Percentiles rank a stretch among this genome's conserved stretches.
These are phyloP conservation scores for Empis stercorea DNA, from an alignment of 2,888 invertebrate species.

Conservation along the genomic window DNA sequence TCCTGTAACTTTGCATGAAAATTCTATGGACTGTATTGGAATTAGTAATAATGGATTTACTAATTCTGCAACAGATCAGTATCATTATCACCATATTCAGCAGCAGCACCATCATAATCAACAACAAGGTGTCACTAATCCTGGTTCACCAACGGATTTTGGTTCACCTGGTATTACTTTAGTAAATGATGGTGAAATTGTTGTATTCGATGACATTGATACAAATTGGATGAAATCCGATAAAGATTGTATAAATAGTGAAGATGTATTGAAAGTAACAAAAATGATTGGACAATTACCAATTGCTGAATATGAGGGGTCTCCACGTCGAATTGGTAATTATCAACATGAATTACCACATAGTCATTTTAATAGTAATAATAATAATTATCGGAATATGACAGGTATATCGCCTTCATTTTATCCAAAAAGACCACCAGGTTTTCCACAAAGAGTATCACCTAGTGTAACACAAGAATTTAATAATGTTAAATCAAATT, in stretches of 20 bases:
- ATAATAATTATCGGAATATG: conserved; percentile 35
- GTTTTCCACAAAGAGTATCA: conserved; percentile 60
- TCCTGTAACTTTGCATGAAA: conserved; percentile 23
- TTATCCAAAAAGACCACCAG: conserved; percentile 62
- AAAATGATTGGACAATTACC: conserved; percentile 43
- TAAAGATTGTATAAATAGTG: conserved; percentile 14
- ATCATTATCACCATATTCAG: not conserved
- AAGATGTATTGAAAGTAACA: conserved; percentile 33
- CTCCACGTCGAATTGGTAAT: conserved; percentile 73
- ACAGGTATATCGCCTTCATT: conserved; percentile 44
- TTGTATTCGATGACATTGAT: conserved; percentile 58
- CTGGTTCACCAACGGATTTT: conserved; percentile 33
- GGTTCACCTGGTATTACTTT: conserved; percentile 27
- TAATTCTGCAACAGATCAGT: not conserved
- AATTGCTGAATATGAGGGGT: conserved; percentile 88
- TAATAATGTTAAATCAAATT: conserved; percentile 18
- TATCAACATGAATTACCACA: conserved; percentile 7
- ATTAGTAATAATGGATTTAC: not conserved
- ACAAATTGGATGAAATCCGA: conserved; percentile 31
- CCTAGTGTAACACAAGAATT: conserved; percentile 12
- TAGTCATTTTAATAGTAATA: not conserved
- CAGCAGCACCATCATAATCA: conserved; percentile 13
- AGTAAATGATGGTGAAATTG: conserved; percentile 68
- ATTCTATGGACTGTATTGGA: not conserved
- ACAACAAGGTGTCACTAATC: conserved; percentile 23